phyloP scores from a whole-genome alignment of 2,888 invertebrate genomes.

The Drymonia ruficornis region DNA sequence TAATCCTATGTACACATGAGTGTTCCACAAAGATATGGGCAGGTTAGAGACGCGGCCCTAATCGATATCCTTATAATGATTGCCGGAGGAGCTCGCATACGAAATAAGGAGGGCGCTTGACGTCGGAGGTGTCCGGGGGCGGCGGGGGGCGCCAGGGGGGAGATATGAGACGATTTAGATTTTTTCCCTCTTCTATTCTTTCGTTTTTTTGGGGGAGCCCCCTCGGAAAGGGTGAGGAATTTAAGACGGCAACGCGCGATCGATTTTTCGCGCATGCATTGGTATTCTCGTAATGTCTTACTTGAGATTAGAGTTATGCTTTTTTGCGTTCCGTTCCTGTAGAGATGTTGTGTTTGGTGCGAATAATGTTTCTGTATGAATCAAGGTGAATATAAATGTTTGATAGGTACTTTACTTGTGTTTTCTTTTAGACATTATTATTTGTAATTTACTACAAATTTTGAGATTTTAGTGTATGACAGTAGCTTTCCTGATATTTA shows the following conservation, averaged over 20 bases:
- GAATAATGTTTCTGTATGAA: background rate
- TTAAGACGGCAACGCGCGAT: slow-evolving; percentile 81
- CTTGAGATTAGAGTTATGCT: slow-evolving; percentile 82
- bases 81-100: slow-evolving; percentile 85
- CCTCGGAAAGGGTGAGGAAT: slow-evolving; percentile 85
- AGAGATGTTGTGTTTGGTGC: slow-evolving; percentile 15
- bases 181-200: slow-evolving; percentile 85
- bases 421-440: background rate
- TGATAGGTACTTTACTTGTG: background rate
- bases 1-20: slow-evolving; percentile 72
- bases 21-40: slow-evolving; percentile 79
- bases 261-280: slow-evolving; percentile 85
- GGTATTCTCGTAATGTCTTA: slow-evolving; percentile 85
- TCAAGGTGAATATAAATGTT: background rate
- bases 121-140: slow-evolving; percentile 78
- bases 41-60: slow-evolving; percentile 81
- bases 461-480: too few species aligned
- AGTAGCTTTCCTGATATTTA: too few species aligned
- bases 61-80: slow-evolving; percentile 86
- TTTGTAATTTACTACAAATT: too few species aligned
- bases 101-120: slow-evolving; percentile 84
- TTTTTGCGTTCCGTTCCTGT: slow-evolving; percentile 49
- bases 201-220: slow-evolving; percentile 84
- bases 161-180: slow-evolving; percentile 86
- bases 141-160: slow-evolving; percentile 55